phyloP scores from a whole-genome alignment of 2,113 vertebrate species.

The Tympanuchus pallidicinctus region DNA sequence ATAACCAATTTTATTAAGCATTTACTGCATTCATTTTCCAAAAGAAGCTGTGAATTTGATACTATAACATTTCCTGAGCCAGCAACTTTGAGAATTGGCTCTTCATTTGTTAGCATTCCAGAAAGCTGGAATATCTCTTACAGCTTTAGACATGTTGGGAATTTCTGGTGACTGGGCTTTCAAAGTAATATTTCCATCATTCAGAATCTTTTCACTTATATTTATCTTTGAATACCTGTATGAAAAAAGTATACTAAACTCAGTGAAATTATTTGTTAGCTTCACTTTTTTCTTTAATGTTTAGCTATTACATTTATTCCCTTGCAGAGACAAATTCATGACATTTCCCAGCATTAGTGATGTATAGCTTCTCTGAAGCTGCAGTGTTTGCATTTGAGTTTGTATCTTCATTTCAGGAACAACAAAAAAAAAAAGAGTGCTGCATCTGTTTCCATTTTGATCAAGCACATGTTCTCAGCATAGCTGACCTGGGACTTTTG shows the following conservation, averaged over 20 bases:
- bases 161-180: neutral
- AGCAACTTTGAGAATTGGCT: neutral
- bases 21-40: neutral
- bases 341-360: neutral
- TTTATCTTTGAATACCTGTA: neutral
- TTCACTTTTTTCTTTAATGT: neutral
- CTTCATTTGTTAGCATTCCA: neutral
- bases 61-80: neutral
- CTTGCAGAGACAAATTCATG: neutral
- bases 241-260: neutral
- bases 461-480: neutral
- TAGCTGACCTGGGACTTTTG: neutral
- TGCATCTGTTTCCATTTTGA: conserved; percentile 5
- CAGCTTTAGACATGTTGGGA: neutral
- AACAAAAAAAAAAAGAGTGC: neutral
- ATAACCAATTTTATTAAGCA: neutral
- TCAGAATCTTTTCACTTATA: neutral
- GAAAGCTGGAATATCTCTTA: neutral
- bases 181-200: neutral
- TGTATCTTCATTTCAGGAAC: neutral
- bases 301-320: neutral
- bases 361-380: neutral
- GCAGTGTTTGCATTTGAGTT: neutral
- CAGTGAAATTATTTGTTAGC: neutral
- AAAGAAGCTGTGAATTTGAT: neutral